Evolutionary conservation across 2,888 invertebrate species (phyloP), one percentile per base, ranked within the genome.

Genomic region (Celastrina argiolus): DNA sequence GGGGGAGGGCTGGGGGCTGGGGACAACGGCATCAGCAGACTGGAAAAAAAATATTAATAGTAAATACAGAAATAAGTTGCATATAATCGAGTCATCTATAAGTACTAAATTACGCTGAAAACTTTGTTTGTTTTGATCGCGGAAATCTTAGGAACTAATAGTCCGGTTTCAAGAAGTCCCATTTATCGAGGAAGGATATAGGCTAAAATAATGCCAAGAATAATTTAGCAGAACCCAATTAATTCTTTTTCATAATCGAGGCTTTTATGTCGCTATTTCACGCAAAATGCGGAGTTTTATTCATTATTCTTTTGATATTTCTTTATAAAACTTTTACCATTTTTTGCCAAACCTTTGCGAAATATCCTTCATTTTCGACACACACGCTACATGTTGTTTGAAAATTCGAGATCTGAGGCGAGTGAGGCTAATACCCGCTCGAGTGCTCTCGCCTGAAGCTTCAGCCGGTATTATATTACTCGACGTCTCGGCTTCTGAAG

Each of bases 1-100:
- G 39, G 59, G 58, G 7, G 41, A 64, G 31, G 64, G 64, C 16
- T 22, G 26, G 28, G 63, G 63, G 14, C 16, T 10, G 1, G 64
- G 51, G 18, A 31, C 41, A 26, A 56, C 39, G 34, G n/a, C 45
- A n/a, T 65, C 66, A 28, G 63, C 18, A 22, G 56, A 68, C 69
- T 67, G 64, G n/a, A n/a, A n/a, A 36, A 71, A 68, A 42, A 18
- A 16, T n/a, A 1, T 31, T 31, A 31, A 31, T 31, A 31, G 31
- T 31, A 31, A 7, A 7, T 31, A 31, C 2, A 31, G 31, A 31
- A 31, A 31, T 7, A 31, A 3, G 31, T n/a, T n/a, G n/a, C n/a
- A n/a, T n/a, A n/a, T n/a, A n/a, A n/a, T n/a, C n/a, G n/a, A n/a
- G n/a, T n/a, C n/a, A n/a, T n/a, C n/a, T n/a, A n/a, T n/a, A n/a